Evolutionary conservation across 2,888 invertebrate species (phyloP).

Genomic region (Apocheima hispidaria): DNA sequence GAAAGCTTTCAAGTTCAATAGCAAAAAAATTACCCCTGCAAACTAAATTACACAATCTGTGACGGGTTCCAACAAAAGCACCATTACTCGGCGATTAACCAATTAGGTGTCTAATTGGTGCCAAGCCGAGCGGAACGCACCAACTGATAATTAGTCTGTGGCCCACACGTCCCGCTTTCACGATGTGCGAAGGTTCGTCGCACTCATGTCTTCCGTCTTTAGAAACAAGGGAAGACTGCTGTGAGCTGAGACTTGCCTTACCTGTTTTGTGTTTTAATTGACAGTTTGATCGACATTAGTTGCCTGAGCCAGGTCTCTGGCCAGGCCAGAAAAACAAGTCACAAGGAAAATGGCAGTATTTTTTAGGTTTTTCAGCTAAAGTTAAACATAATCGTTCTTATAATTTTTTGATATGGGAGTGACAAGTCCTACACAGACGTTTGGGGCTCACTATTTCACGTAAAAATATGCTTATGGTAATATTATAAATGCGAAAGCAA

Average conservation of each 20-base stretch:
- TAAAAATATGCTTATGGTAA: too few relatives aligned
- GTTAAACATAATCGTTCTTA: neutral
- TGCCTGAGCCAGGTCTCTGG: neutral
- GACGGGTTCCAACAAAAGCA: slow-evolving; percentile 23
- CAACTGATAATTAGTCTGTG: slow-evolving; percentile 22
- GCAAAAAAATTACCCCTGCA: neutral
- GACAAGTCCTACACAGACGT: too few relatives aligned
- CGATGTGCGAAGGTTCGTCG: slow-evolving; percentile 39
- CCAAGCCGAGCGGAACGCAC: slow-evolving; percentile 25
- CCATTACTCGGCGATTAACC: slow-evolving; percentile 14
- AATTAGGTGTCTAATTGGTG: slow-evolving; percentile 25
- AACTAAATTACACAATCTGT: slow-evolving; percentile 8
- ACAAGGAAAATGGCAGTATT: neutral
- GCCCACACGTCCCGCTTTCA: slow-evolving; percentile 28
- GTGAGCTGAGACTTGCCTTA: slow-evolving; percentile 18
- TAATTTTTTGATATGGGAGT: too few relatives aligned
- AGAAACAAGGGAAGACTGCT: slow-evolving; percentile 36
- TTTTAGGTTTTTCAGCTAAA: neutral
- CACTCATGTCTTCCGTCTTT: slow-evolving; percentile 36
- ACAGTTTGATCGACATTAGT: slow-evolving; percentile 14
- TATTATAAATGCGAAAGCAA: too few relatives aligned
- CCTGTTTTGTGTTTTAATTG: slow-evolving; percentile 30
- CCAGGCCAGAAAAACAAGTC: neutral
- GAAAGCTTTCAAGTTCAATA: neutral
- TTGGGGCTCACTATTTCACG: too few relatives aligned